Evolutionary conservation across 2,113 vertebrate species (phyloP), one percentile per base, ranked within the genome.

Genomic region (Ardeotis arabs): DNA sequence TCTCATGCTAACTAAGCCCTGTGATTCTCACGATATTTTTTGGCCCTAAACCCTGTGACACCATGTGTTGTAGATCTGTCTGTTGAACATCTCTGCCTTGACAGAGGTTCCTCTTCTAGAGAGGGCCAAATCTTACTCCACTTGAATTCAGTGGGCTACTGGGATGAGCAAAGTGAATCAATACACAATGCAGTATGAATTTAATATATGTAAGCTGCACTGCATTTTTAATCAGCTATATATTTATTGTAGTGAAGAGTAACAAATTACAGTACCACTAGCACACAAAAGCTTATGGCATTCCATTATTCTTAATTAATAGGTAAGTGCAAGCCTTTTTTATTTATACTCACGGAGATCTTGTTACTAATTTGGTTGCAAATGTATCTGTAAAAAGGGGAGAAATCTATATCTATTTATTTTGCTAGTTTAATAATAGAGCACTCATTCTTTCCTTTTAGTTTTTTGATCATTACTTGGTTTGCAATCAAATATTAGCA

Each of bases 291-390:
- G 95, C 98, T 97, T 97, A 98, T 97, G 98, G 97, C 94, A 96
- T 96, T 96, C 96, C 90, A 97, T 98, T 98, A 97, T 96, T 98
- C 97, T 97, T 98, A 98, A 98, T 98, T 98, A 98, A 98, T 97
- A 96, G 97, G 97, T 96, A 97, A 97, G 93, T 83, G 90, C 90
- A 87, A 90, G 85, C 77, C 96, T 97, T 97, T 97, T 91, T 96
- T 96, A 97, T 97, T 97, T 97, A 97, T 97, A 97, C 33, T 93
- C 58, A 95, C 89, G 80, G 67, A 96, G 92, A 94, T 78, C 94
- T 92, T 93, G 93, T 90, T 96, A 84, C 96, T 97, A 97, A 97
- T 97, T 97, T 96, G 95, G 89, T 97, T 96, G 94, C 97, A 97
- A 96, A 97, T 95, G 93, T 94, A 97, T 97, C 93, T 92, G 92